Evolutionary conservation across 2,888 invertebrate species (phyloP).

Genomic region (Spisula subtruncata): DNA sequence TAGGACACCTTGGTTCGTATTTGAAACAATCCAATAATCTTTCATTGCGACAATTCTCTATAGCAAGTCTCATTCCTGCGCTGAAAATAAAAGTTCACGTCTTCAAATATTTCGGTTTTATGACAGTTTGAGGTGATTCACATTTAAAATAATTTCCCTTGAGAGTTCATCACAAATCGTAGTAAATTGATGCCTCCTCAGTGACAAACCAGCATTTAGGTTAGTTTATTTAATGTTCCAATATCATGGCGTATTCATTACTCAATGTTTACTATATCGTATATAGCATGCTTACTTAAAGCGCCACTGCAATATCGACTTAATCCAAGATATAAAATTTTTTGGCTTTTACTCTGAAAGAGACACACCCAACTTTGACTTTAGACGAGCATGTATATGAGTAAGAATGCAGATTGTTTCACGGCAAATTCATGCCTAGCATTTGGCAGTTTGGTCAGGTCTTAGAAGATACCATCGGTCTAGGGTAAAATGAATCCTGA

Average conservation of each 20-base stretch:
- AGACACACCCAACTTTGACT: no score
- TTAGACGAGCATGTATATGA: no score
- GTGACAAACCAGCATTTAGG: background rate
- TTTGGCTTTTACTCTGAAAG: background rate
- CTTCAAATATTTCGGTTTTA: constrained; percentile 16
- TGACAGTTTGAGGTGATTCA: constrained; percentile 6
- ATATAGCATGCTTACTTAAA: background rate
- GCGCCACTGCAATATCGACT: no score
- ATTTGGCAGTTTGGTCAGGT: no score
- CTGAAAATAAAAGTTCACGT: constrained; percentile 3
- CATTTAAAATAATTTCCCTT: constrained; percentile 5
- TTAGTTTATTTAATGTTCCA: background rate
- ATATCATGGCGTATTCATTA: constrained; percentile 9
- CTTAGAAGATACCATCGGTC: no score
- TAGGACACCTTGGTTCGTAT: background rate
- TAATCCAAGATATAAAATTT: background rate
- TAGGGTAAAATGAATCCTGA: no score
- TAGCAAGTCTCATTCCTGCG: background rate
- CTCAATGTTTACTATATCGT: background rate
- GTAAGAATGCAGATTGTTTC: no score
- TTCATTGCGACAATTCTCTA: background rate
- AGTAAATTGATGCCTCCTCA: background rate
- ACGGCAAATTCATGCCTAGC: no score
- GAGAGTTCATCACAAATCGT: background rate
- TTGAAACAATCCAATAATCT: background rate